phyloP scores from a whole-genome alignment of 1,140 invertebrate genomes.

The Lutraria rhynchaena region DNA sequence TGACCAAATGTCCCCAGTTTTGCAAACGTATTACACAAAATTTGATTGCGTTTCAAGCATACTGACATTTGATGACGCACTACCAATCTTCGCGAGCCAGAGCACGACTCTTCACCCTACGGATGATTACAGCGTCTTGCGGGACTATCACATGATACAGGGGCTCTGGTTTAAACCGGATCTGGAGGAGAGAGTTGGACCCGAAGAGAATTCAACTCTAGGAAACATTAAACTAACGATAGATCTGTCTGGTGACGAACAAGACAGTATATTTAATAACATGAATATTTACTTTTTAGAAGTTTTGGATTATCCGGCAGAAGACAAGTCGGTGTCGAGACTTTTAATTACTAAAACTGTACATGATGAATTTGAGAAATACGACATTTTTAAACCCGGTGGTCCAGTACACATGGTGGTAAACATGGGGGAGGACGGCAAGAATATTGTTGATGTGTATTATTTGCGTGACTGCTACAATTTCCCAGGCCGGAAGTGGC shows the following conservation, averaged over 20 bases:
- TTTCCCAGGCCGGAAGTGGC: conserved; percentile 60
- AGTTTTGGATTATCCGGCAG: conserved; percentile 67
- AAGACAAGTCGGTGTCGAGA: conserved; percentile 68
- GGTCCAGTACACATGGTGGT: conserved; percentile 60
- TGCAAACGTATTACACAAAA: conserved; percentile 66
- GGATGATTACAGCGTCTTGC: conserved; percentile 65
- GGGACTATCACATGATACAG: conserved; percentile 66
- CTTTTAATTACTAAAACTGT: conserved; percentile 62
- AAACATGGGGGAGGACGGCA: conserved; percentile 37
- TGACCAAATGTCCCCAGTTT: conserved; percentile 49
- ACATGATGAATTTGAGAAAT: conserved; percentile 62
- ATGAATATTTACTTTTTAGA: conserved; percentile 70
- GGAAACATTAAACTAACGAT: conserved; percentile 68
- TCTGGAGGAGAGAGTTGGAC: conserved; percentile 59
- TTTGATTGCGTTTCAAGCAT: conserved; percentile 69
- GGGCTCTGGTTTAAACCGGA: conserved; percentile 69
- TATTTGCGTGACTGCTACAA: conserved; percentile 63
- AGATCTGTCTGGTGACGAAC: conserved; percentile 55
- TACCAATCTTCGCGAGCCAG: conserved; percentile 64
- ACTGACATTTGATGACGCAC: conserved; percentile 67
- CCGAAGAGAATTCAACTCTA: conserved; percentile 56
- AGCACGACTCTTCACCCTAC: conserved; percentile 65
- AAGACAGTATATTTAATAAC: conserved; percentile 65
- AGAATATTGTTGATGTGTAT: conserved; percentile 49
- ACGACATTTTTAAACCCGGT: conserved; percentile 66